These are phyloP conservation scores for Glossosoma conforme DNA, from an alignment of 1,140 invertebrate genomes.

Conservation along the genomic window DNA sequence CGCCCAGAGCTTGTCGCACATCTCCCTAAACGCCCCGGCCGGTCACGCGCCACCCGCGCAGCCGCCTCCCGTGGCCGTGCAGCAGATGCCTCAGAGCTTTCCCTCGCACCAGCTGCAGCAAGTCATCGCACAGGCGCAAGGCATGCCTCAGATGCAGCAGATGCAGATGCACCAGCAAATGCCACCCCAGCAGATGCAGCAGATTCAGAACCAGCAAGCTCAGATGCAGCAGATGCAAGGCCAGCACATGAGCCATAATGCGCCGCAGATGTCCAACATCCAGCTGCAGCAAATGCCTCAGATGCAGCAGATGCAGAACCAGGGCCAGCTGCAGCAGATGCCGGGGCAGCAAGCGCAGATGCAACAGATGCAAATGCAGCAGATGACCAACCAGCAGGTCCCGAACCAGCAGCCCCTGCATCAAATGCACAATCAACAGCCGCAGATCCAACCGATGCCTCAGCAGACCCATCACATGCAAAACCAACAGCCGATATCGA, in stretches of 20 bases:
- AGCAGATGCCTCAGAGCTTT: slow-evolving; percentile 51
- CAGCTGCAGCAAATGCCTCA: slow-evolving; percentile 44
- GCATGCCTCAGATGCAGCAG: slow-evolving; percentile 45
- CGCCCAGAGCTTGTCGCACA: slow-evolving; percentile 50
- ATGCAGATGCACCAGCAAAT: slow-evolving; percentile 49
- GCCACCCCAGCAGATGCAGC: slow-evolving; percentile 39
- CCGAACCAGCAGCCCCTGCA: slow-evolving; percentile 40
- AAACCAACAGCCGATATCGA: slow-evolving; percentile 34
- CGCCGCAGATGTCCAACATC: slow-evolving; percentile 44
- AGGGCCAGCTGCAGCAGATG: slow-evolving; percentile 47
- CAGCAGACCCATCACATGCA: slow-evolving; percentile 48
- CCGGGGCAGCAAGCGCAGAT: slow-evolving; percentile 45
- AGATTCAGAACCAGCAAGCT: slow-evolving; percentile 44
- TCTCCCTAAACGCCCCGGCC: slow-evolving; percentile 41
- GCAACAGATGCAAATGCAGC: slow-evolving; percentile 46
- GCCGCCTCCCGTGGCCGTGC: slow-evolving; percentile 37
- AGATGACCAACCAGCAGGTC: slow-evolving; percentile 43
- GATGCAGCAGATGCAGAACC: slow-evolving; percentile 43
- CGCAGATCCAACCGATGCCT: slow-evolving; percentile 48
- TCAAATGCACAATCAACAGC: slow-evolving; percentile 42
- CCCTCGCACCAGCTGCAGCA: slow-evolving; percentile 53
- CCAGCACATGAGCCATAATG: slow-evolving; percentile 42
- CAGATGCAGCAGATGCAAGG: slow-evolving; percentile 48
- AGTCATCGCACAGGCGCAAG: slow-evolving; percentile 48
- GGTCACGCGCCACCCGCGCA: slow-evolving; percentile 38